Base-by-base conservation (phyloP, 2,113 vertebrate genomes). In the Pomatostomus ruficeps region DNA sequence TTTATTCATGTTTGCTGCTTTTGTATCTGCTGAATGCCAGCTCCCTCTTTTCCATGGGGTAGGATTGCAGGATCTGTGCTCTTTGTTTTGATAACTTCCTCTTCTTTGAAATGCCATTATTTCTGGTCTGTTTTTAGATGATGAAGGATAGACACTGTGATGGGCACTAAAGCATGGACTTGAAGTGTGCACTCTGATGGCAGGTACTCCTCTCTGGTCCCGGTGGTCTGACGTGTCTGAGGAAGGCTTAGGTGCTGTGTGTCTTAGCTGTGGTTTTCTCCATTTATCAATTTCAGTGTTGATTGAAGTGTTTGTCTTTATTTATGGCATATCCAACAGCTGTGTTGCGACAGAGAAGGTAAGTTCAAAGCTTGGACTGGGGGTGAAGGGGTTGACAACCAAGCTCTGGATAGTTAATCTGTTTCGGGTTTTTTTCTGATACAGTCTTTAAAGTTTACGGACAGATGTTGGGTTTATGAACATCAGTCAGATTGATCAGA, bases 101-200 rank as follows among this genome's bases (percentile, higher is more conserved):
- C 25, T 19, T 83, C 28, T 70, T 72, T 88, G 78, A 90, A 94
- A 45, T 66, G 22, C 83, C 57, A 73, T 70, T 85, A 22, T 91
- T 83, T 97, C 75, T 94, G 10, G 0, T 93, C 67, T 93, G 42
- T 12, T 93, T 94, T 79, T 70, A 96, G 96, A 23, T 91, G 67
- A 7, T 54, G 81, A n/a, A 78, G 58, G 68, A 51, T 29, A 59
- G 52, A 67, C 48, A 5, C 77, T 63, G 51, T 62, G 89, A 35
- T 67, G 89, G 72, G 31, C 77, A 35, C 70, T 79, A 40, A 79
- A 61, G 38, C 81, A 61, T 2, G 13, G 77, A 71, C 29, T 33
- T 59, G 62, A 36, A 54, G 5, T 21, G 12, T 43, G 76, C 52
- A 36, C 35, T 74, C 40, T 79, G 70, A 4, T 36, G 67, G 48